A percentile compares a stretch with the other conserved stretches of the same genome.
These are phyloP conservation scores for Microchirus variegatus DNA, from an alignment of 2,797 vertebrate species.

Conservation along the genomic window DNA sequence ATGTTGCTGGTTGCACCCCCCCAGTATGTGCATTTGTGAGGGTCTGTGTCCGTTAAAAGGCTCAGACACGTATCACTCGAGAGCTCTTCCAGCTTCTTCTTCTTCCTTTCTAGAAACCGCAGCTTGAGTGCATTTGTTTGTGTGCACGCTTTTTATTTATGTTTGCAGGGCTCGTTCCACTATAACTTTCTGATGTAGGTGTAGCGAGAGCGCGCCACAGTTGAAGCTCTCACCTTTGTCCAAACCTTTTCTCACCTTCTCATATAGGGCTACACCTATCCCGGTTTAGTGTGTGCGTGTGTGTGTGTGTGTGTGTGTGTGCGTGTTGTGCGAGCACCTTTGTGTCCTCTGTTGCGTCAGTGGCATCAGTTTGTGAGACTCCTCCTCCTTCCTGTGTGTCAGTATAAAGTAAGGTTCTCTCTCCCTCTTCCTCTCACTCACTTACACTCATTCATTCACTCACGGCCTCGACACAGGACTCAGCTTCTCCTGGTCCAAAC, in stretches of 20 bases:
- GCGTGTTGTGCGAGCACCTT: slow-evolving; percentile 20
- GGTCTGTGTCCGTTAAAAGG: not conserved
- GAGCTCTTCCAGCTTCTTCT: slow-evolving; percentile 15
- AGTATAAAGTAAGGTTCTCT: slow-evolving; percentile 52
- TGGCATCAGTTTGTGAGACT: slow-evolving; percentile 42
- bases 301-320: not conserved
- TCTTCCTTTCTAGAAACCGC: not conserved
- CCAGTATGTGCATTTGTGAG: not conserved
- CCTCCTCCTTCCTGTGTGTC: slow-evolving; percentile 54
- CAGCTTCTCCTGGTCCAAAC: slow-evolving; percentile 22
- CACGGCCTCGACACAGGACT: slow-evolving; percentile 48
- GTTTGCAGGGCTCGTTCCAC: not conserved
- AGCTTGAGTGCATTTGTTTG: not conserved
- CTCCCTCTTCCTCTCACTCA: slow-evolving; percentile 24
- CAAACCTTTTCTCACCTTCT: not conserved
- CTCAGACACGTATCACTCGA: slow-evolving; percentile 2
- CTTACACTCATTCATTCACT: slow-evolving; percentile 36
- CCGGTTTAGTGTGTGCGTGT: not conserved
- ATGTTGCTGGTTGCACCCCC: too few relatives aligned
- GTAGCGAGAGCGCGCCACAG: slow-evolving; percentile 6
- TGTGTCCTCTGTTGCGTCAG: slow-evolving; percentile 65
- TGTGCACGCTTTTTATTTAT: not conserved
- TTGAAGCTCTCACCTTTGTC: slow-evolving; percentile 22
- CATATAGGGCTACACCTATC: not conserved
- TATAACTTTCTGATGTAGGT: slow-evolving; percentile 14